phyloP scores from a whole-genome alignment of 2,888 invertebrate species.

The Bellardia bayeri region DNA sequence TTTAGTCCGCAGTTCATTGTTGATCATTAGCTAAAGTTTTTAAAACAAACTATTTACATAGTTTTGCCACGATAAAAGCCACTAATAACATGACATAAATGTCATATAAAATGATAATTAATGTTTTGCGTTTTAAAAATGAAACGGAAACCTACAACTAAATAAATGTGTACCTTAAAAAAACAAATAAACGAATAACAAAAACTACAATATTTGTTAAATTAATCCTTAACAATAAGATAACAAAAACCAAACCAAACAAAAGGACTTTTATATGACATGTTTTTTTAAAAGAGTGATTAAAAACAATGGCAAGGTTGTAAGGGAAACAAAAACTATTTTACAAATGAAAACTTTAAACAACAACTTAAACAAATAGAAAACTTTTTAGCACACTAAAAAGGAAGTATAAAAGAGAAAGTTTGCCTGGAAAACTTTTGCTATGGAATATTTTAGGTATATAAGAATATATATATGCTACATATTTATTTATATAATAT shows the following conservation, averaged over 20 bases:
- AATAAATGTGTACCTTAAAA: conserved; percentile 1
- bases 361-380: no score
- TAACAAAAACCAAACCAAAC: neutral
- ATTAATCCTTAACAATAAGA: conserved; percentile 19
- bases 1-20: no score
- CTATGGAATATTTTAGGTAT: no score
- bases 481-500: no score
- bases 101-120: conserved; percentile 69
- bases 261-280: neutral
- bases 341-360: no score
- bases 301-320: conserved; percentile 2
- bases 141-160: neutral
- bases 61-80: neutral
- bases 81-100: conserved; percentile 64
- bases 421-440: no score
- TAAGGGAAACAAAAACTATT: no score
- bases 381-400: no score
- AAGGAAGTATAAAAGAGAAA: no score
- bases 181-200: neutral
- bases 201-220: conserved; percentile 31
- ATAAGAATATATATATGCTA: no score
- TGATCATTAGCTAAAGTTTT: no score
- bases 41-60: no score
- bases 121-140: conserved; percentile 22
- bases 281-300: neutral